Percentiles rank a stretch among this genome's conserved stretches.
Conservation (phyloP, 2,888 invertebrate genomes). For the Cerceris rybyensis region DNA sequence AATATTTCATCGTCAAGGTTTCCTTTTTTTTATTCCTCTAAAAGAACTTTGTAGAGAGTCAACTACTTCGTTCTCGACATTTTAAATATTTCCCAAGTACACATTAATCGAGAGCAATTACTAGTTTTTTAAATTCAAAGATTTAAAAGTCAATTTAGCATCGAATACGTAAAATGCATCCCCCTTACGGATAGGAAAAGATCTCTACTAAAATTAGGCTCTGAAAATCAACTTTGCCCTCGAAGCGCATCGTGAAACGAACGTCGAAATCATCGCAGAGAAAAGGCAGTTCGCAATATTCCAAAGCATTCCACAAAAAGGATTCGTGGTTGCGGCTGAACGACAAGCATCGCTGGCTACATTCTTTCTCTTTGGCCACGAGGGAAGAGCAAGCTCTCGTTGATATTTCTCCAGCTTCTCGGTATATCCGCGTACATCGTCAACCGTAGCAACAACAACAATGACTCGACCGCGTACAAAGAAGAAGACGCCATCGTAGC, state of each 20-base stretch:
- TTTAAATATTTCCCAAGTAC: too few relatives aligned
- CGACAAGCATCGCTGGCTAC: slow-evolving; percentile 26
- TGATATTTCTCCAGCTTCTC: slow-evolving; percentile 25
- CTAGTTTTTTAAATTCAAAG: too few relatives aligned
- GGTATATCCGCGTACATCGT: slow-evolving; percentile 3
- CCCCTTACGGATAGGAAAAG: too few relatives aligned
- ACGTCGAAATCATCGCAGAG: slow-evolving; percentile 1
- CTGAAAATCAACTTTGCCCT: background rate
- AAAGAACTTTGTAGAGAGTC: background rate
- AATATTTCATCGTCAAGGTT: background rate
- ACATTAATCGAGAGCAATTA: too few relatives aligned
- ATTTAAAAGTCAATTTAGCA: too few relatives aligned
- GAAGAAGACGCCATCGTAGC: slow-evolving; percentile 37
- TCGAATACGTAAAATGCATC: too few relatives aligned
- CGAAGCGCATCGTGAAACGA: background rate
- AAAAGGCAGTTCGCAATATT: background rate
- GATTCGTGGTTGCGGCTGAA: slow-evolving; percentile 4
- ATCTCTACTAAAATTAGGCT: background rate
- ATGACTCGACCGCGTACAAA: slow-evolving; percentile 30
- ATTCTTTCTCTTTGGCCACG: slow-evolving; percentile 33
- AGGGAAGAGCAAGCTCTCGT: slow-evolving; percentile 33
- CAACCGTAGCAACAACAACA: slow-evolving; percentile 21
- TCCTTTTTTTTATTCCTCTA: background rate
- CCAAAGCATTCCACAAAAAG: background rate
- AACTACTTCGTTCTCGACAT: too few relatives aligned